Evolutionary conservation across 1,140 invertebrate genomes (phyloP).

Genomic region (Papilio xuthus): DNA sequence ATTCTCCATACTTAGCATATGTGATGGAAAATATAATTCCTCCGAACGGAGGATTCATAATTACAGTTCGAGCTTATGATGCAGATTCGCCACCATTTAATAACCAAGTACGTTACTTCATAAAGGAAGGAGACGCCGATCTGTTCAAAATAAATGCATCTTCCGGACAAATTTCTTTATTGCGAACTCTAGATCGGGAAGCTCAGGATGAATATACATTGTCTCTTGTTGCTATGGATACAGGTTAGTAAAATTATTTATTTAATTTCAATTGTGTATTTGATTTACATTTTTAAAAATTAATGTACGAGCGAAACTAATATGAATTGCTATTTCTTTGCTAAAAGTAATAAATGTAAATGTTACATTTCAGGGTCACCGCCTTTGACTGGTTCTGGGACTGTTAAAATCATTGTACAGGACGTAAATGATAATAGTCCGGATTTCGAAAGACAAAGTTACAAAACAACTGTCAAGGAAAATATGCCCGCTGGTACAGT

Average conservation of each 20-base stretch:
- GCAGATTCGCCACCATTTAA: slow-evolving; percentile 95
- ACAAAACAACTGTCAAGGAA: slow-evolving; percentile 89
- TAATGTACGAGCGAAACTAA: neutral
- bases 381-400: slow-evolving; percentile 93
- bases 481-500: slow-evolving; percentile 88
- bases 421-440: slow-evolving; percentile 97
- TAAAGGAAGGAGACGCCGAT: slow-evolving; percentile 95
- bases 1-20: slow-evolving; percentile 94
- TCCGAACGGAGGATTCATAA: slow-evolving; percentile 88
- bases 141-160: slow-evolving; percentile 94
- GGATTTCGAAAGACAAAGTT: slow-evolving; percentile 90
- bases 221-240: slow-evolving; percentile 95
- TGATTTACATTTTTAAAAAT: neutral
- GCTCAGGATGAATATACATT: slow-evolving; percentile 90
- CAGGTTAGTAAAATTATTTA: slow-evolving; percentile 88
- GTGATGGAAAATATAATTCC: slow-evolving; percentile 96
- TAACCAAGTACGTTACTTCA: slow-evolving; percentile 93
- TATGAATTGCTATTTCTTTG: neutral
- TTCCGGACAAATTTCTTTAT: slow-evolving; percentile 92
- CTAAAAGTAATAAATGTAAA: neutral
- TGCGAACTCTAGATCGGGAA: slow-evolving; percentile 92
- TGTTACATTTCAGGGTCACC: slow-evolving; percentile 88
- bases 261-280: neutral
- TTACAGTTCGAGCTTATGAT: slow-evolving; percentile 92
- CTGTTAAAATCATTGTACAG: slow-evolving; percentile 92